Evolutionary conservation across 2,797 vertebrate genomes (phyloP), one percentile per base, ranked within the genome.

Genomic region (Tauraco hartlaubi): DNA sequence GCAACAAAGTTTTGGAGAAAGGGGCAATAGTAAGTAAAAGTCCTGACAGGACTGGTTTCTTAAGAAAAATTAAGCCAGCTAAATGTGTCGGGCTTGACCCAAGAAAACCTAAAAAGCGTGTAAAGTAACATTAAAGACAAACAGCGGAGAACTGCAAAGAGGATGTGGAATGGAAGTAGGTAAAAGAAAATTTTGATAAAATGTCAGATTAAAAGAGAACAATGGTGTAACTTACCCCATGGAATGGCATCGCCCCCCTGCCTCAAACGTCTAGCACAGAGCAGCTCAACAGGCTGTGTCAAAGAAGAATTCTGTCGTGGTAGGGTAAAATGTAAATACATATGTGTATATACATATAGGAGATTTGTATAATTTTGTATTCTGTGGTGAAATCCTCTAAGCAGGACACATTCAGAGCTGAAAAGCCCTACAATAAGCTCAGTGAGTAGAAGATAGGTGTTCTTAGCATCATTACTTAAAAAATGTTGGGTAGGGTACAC

Each of bases 321-420:
- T 6, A 55, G 19, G n/a, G 9, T 18, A 28, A 59, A 18, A 74
- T n/a, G 12, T 25, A 44, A 28, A 56, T 15, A 54, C 3, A 17
- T 22, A 35, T 31, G 9, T 10, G 5, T 11, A 8, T 19, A 5
- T 4, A 39, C 12, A 6, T 15, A 7, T 22, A 12, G 2, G 5
- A 11, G 6, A 5, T 8, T n/a, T 41, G 4, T n/a, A 20, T 16
- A 8, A 25, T 28, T 46, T 44, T 58, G 39, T 41, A 29, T 55
- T 76, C 35, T 39, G 7, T 39, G 16, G 11, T 35, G 12, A 79
- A 73, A 39, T 59, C 21, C n/a, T 67, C 52, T 64, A 43, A 62
- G 25, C 5, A 61, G 37, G n/a, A 9, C 25, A 31, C 2, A 1
- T 35, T 86, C 37, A 63, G 43, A 58, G 29, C 23, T 64, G 43